Base-by-base conservation (phyloP, 1,140 invertebrate species). In the Onthophagus taurus region DNA sequence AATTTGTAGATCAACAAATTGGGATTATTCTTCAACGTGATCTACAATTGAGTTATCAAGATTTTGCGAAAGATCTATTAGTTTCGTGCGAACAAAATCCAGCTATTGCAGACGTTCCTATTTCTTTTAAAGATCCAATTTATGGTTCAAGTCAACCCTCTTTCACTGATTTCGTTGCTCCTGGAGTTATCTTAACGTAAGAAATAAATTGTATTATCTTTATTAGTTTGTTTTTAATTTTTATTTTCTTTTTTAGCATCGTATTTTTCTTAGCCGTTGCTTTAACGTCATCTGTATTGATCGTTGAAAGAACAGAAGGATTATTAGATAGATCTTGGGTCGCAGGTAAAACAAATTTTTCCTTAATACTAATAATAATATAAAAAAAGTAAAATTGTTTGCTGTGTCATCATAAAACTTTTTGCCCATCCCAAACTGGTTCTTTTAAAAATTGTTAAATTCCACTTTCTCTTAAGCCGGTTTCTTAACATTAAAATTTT, bases 81-180 rank as follows among this genome's bases (percentile, higher is more conserved):
- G 55, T 58, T 5, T 60, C 73, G 8, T 90, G 85, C 57, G 75
- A 83, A 21, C 69, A 84, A 42, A 86, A 86, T 51, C 75, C 72
- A 1, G 79, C 77, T 44, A 56, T 85, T 2, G 74, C 84, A 2
- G 73, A 74, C 19, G 76, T 89, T 42, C 87, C 87, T 1, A 66
- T 89, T 30, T 66, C 87, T 71, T 83, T 89, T 54, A 70, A 78
- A 52, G 65, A 78, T n/a, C 90, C 92, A 3, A 77, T 96, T 35
- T 96, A 92, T 63, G 92, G 91, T 13, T 72, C 78, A n/a, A 63
- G 68, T 31, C 70, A 83, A 47, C 87, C 89, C 1, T 89, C 86
- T 53, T 94, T 95, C 58, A 93, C 89, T 0, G 87, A 95, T 60
- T 97, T 96, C 60, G 91, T 92, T 53, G 90, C 90, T 3, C 91